Base-by-base conservation (phyloP, 2,888 invertebrate genomes). In the Sinelater perroti region DNA sequence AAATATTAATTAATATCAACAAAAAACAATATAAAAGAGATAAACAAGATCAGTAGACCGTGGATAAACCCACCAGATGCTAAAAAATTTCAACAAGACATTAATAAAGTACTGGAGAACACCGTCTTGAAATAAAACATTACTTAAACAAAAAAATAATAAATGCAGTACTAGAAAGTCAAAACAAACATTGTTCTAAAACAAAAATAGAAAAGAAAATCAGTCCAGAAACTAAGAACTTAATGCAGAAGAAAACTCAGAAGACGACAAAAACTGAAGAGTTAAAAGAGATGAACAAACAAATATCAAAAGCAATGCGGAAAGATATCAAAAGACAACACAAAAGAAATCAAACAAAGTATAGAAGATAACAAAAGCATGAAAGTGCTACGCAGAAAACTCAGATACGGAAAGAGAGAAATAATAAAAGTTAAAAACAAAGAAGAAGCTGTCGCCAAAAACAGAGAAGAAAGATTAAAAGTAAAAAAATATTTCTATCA, bases 401-500 rank as follows among this genome's bases (percentile, higher is more conserved):
- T 33, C 8, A 16, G 14, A 33, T 14, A 33, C 16, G 13, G 33
- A 33, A 14, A 13, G 14, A 13, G 3, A 13, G 33, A 33, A 33
- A 33, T 33, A 33, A 33, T 13, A 14, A 33, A 33, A 33, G 14
- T 33, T 33, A 33, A 36, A 20, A 38, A 50, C 35, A 44, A 20
- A 18, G 30, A 31, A 45, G 20, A 11, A 3, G 10, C 11, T 30
- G 10, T 30, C 5, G 11, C 18, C 46, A 26, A 14, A 35, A 47
- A 47, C 5, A 54, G 35, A 36, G 36, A 47, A 35, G 36, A 18
- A 17, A 35, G 4, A 13, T 16, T 47, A 16, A 5, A 28, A 7
- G 28, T 35, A 5, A 21, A 33, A 4, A 40, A 38, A 40, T 38
- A 51, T n/a, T 40, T 51, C 40, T 51, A 51, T 13, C 38, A 40